Conservation (phyloP, 37 sponge, comb jelly and placozoan genomes). For the Halisarca cf. caerulea region DNA sequence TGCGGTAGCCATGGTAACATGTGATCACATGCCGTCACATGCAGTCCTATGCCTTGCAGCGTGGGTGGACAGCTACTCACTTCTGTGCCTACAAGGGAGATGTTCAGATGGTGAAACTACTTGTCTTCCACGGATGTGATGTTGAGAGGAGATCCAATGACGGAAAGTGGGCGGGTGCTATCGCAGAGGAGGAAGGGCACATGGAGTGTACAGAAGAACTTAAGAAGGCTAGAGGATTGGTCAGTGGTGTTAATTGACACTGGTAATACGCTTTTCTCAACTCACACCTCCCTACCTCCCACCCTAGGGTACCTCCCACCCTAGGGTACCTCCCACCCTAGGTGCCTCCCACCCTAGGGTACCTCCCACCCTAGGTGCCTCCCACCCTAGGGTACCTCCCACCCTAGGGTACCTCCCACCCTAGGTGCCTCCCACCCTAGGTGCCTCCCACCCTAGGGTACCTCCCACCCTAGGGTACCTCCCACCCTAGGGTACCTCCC, state of each 20-base stretch:
- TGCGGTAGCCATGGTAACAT: too few relatives aligned
- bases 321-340: too few relatives aligned
- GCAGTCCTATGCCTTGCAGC: constrained; percentile 18
- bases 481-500: too few relatives aligned
- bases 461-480: too few relatives aligned
- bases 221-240: constrained; percentile 55
- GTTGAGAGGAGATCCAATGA: background rate
- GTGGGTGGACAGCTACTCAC: constrained; percentile 61
- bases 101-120: constrained; percentile 36
- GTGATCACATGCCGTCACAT: background rate
- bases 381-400: too few relatives aligned
- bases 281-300: background rate
- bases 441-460: too few relatives aligned
- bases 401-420: too few relatives aligned
- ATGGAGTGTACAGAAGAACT: constrained; percentile 39
- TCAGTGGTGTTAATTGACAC: background rate
- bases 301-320: too few relatives aligned
- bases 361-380: too few relatives aligned
- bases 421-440: too few relatives aligned
- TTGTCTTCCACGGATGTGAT: constrained; percentile 42
- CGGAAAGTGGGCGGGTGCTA: constrained; percentile 57
- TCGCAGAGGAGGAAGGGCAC: constrained; percentile 70
- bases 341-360: too few relatives aligned
- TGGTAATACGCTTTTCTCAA: background rate
- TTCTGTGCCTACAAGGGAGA: constrained; percentile 69